These are phyloP conservation scores for Procambarus clarkii DNA, from an alignment of 1,140 invertebrate genomes.

Conservation along the genomic window DNA sequence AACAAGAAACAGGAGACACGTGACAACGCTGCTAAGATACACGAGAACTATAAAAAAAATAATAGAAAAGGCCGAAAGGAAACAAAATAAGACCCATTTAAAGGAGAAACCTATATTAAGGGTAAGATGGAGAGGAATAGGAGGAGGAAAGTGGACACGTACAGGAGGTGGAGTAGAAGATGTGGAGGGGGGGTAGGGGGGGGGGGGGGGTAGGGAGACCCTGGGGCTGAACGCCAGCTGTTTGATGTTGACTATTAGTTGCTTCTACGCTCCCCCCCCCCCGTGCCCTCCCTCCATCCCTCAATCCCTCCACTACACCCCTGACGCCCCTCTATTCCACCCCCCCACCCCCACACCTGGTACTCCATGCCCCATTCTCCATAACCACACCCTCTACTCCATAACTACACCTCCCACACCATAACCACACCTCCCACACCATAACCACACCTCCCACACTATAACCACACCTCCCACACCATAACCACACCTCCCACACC, in stretches of 20 bases:
- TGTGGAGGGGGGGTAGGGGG: neutral
- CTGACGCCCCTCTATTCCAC: neutral
- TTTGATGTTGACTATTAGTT: constrained; percentile 17
- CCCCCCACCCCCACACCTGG: neutral
- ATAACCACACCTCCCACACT: no score
- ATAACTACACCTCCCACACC: no score
- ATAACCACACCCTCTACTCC: no score
- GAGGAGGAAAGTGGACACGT: neutral
- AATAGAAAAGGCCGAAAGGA: neutral
- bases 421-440: no score
- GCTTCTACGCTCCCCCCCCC: no score
- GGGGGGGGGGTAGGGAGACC: neutral
- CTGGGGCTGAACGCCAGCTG: constrained; percentile 15
- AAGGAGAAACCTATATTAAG: no score
- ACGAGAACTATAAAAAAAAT: neutral
- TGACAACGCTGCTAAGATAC: no score
- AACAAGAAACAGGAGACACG: no score
- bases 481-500: no score
- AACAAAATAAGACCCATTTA: neutral
- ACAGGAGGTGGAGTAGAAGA: neutral
- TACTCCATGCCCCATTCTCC: no score
- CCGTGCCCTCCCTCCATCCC: no score
- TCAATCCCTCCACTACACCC: neutral
- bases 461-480: no score
- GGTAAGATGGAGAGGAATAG: neutral